Evolutionary conservation across 92 coral and sea anemone genomes (phyloP).

Genomic region (Montipora capitata): DNA sequence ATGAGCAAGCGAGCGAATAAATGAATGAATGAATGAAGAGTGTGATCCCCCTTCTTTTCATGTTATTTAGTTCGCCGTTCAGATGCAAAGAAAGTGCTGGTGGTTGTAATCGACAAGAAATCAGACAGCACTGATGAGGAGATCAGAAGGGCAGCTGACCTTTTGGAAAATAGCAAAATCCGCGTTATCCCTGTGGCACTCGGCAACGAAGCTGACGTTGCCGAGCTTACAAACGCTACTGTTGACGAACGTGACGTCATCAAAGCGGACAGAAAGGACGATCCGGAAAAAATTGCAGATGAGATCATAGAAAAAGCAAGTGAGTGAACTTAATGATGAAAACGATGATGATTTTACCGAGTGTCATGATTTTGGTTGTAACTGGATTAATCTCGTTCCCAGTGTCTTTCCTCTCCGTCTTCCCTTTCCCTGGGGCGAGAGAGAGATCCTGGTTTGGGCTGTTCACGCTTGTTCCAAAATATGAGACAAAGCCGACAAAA

Average conservation of each 20-base stretch:
- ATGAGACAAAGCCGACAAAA: too few species aligned
- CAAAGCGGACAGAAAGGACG: constrained; percentile 51
- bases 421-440: too few species aligned
- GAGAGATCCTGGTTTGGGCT: too few species aligned
- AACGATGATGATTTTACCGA: background rate
- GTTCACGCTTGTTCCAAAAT: too few species aligned
- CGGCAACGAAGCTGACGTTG: constrained; percentile 61
- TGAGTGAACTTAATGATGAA: constrained; percentile 1
- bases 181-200: constrained; percentile 71
- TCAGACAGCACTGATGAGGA: constrained; percentile 61
- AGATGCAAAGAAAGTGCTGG: constrained; percentile 68
- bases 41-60: too few species aligned
- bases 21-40: too few species aligned
- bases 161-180: constrained; percentile 56
- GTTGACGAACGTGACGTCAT: constrained; percentile 35
- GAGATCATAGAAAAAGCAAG: constrained; percentile 42
- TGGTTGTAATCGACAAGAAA: constrained; percentile 61
- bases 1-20: too few species aligned
- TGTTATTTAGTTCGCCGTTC: constrained; percentile 39
- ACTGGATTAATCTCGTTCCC: too few species aligned
- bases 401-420: too few species aligned
- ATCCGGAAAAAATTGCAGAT: constrained; percentile 35
- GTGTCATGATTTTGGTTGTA: too few species aligned
- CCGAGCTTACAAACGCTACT: constrained; percentile 59
- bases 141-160: constrained; percentile 44